phyloP scores from a whole-genome alignment of 2,797 vertebrate genomes.

The Enteromius viviparus region DNA sequence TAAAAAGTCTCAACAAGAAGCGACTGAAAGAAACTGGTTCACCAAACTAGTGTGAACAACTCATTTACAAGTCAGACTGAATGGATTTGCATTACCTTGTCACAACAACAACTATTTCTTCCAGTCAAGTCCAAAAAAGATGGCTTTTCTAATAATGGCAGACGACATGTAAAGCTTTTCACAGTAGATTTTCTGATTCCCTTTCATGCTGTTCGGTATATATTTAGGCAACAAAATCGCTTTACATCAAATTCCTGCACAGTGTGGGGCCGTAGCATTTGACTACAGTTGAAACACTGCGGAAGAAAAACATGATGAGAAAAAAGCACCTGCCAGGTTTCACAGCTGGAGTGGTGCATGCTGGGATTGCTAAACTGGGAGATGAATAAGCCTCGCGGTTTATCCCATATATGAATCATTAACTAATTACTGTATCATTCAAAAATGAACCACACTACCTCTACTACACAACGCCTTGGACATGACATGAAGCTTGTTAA shows the following conservation, averaged over 20 bases:
- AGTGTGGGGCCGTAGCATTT: slow-evolving; percentile 20
- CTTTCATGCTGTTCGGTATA: not conserved
- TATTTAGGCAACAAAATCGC: slow-evolving; percentile 3
- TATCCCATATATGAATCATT: slow-evolving; percentile 28
- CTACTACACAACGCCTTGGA: not conserved
- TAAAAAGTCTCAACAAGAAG: not conserved
- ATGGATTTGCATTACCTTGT: not conserved
- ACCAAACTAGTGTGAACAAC: not conserved
- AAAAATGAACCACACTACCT: slow-evolving; percentile 3
- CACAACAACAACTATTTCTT: not conserved
- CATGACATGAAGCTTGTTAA: not conserved
- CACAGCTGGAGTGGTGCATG: slow-evolving; percentile 44
- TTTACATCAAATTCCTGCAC: slow-evolving; percentile 29
- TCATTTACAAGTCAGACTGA: not conserved
- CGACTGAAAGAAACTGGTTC: not conserved
- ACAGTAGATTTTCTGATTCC: not conserved
- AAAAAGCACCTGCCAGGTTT: slow-evolving; percentile 37
- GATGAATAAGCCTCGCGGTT: not conserved
- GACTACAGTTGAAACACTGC: slow-evolving; percentile 24
- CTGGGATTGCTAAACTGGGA: slow-evolving; percentile 36
- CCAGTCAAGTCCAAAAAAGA: not conserved
- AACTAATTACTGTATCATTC: slow-evolving; percentile 40
- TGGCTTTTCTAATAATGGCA: not conserved
- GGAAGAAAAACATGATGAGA: slow-evolving; percentile 14
- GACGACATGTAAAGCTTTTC: slow-evolving; percentile 1